phyloP scores from a whole-genome alignment of 2,113 vertebrate species.

The Sebastes fasciatus region DNA sequence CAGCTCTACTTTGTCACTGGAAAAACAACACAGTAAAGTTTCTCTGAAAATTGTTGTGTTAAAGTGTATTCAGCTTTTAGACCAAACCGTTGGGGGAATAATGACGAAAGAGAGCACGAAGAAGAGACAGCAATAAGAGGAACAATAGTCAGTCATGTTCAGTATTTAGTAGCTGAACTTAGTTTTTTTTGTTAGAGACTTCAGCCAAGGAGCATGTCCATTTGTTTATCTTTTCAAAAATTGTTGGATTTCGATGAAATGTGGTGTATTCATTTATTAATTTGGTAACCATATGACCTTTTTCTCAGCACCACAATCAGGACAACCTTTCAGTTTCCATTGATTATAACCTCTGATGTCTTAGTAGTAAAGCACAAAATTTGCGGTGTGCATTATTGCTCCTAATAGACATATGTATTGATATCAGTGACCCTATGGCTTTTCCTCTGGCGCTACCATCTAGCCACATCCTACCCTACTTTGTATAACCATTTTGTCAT shows the following conservation, averaged over 20 bases:
- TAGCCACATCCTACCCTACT: background rate
- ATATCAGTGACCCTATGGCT: slow-evolving; percentile 1
- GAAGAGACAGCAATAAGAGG: background rate
- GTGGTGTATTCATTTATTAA: slow-evolving; percentile 13
- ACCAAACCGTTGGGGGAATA: background rate
- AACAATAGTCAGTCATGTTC: slow-evolving; percentile 3
- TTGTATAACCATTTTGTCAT: background rate
- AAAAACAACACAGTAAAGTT: slow-evolving; percentile 7
- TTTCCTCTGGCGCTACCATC: background rate
- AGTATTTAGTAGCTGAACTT: slow-evolving; percentile 2
- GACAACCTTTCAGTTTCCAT: background rate
- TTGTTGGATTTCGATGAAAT: slow-evolving; percentile 2
- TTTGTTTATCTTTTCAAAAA: background rate
- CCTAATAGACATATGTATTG: slow-evolving; percentile 15
- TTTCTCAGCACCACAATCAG: background rate
- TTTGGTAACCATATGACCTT: background rate
- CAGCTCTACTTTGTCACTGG: slow-evolving; percentile 5
- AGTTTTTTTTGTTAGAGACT: background rate
- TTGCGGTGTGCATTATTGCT: background rate
- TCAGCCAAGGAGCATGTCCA: background rate
- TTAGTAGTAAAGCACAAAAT: background rate
- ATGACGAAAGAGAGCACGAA: background rate
- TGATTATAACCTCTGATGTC: slow-evolving; percentile 1
- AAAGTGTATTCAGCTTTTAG: slow-evolving; percentile 1
- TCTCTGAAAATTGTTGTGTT: background rate